A percentile compares a stretch with the other conserved stretches of the same genome.
These are phyloP conservation scores for Caenorhabditis auriculariae DNA, from an alignment of 2,888 invertebrate genomes.

Conservation along the genomic window DNA sequence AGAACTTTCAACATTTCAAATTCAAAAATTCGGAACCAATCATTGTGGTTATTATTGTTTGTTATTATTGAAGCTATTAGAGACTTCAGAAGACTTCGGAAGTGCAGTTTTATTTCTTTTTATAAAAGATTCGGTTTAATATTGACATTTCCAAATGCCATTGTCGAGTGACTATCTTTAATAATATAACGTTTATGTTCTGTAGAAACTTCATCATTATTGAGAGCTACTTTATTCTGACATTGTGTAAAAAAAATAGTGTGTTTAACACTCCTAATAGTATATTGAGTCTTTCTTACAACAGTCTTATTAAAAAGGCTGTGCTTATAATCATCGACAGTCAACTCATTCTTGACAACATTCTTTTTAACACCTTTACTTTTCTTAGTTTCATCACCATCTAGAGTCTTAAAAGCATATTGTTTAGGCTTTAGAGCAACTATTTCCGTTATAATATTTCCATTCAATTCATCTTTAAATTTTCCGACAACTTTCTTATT, in stretches of 20 bases:
- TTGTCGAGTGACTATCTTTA: slow-evolving; percentile 1
- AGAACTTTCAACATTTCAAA: no score
- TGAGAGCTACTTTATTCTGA: slow-evolving; percentile 4
- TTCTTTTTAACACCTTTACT: slow-evolving; percentile 12
- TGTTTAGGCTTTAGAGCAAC: slow-evolving; percentile 43
- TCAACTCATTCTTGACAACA: slow-evolving; percentile 15
- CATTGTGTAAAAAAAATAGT: background rate
- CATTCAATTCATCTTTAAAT: slow-evolving; percentile 60
- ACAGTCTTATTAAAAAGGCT: slow-evolving; percentile 9
- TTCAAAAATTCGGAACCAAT: no score
- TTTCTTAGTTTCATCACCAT: slow-evolving; percentile 7
- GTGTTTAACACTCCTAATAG: slow-evolving; percentile 8
- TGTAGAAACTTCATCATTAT: background rate
- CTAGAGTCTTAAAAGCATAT: slow-evolving; percentile 31
- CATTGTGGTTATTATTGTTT: no score
- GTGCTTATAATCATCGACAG: slow-evolving; percentile 8
- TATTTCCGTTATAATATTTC: slow-evolving; percentile 45
- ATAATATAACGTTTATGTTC: background rate
- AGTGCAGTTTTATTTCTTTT: no score
- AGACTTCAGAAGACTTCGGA: no score
- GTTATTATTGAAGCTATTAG: no score
- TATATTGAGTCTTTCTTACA: slow-evolving; percentile 2
- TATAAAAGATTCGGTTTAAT: no score
- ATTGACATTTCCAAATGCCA: no score
- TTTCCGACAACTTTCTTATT: slow-evolving; percentile 61